Evolutionary conservation across 1,140 invertebrate species (phyloP).

Genomic region (Penaeus indicus): DNA sequence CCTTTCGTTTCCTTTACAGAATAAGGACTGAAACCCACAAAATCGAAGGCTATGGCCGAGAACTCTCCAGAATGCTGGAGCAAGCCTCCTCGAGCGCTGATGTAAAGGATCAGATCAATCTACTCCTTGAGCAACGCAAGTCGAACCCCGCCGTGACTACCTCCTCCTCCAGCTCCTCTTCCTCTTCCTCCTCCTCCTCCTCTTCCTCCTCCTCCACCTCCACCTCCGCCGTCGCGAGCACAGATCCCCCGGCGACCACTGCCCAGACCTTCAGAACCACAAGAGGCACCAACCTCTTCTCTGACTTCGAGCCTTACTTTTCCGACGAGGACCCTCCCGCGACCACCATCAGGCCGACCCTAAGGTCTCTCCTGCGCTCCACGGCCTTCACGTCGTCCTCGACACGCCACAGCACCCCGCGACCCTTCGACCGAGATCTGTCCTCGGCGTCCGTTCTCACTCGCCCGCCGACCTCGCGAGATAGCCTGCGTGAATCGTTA

Average conservation of each 20-base stretch:
- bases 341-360: neutral
- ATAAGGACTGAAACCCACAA: slow-evolving; percentile 59
- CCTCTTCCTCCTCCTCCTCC: neutral
- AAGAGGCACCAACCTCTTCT: neutral
- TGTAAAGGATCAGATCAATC: slow-evolving; percentile 38
- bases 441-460: neutral
- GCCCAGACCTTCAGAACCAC: neutral
- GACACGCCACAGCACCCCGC: neutral
- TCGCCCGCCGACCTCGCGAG: neutral
- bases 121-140: slow-evolving; percentile 23
- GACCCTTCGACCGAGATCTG: neutral
- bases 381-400: neutral
- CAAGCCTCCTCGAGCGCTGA: slow-evolving; percentile 48
- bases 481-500: too few relatives aligned
- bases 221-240: neutral
- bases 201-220: neutral
- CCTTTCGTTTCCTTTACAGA: slow-evolving; percentile 31
- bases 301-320: slow-evolving; percentile 38
- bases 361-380: neutral
- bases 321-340: slow-evolving; percentile 34
- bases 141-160: neutral
- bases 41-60: slow-evolving; percentile 57
- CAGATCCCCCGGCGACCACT: neutral
- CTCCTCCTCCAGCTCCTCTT: neutral
- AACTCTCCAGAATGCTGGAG: slow-evolving; percentile 47